Evolutionary conservation across 2,888 invertebrate species (phyloP), one percentile per base, ranked within the genome.

Genomic region (Abrostola triplasia): DNA sequence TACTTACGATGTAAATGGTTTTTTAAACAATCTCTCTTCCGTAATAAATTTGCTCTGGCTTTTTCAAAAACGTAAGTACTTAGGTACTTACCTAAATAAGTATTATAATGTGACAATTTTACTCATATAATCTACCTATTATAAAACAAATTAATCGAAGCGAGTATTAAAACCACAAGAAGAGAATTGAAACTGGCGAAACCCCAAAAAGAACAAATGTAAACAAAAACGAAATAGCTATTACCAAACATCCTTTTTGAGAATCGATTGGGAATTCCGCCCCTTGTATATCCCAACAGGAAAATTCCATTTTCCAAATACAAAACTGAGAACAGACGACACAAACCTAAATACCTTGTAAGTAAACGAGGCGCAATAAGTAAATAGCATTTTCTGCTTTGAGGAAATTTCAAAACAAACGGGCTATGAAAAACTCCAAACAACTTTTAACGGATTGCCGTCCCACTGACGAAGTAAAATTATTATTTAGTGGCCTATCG

Each of bases 361-460:
- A 92, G 92, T 90, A 93, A 93, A 92, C 92, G 92, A 92, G 88
- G 89, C 92, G 90, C 90, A 91, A 91, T 93, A 92, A 93, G 92
- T 91, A 92, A 92, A 93, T 93, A 92, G 86, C 88, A 84, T 88
- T 88, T 88, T 86, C 87, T 85, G 84, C 89, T 90, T 90, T 90
- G 90, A 88, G 84, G 81, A 78, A 88, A 88, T 88, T 89, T 88
- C 84, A 88, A 90, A 90, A 90, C 88, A 92, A 92, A 91, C 87
- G 86, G 82, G 73, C 85, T 87, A 85, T 89, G 86, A 87, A 90
- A 88, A 88, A 86, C 83, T 87, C 82, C 84, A 82, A 89, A 87
- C 87, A 88, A 90, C 88, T 88, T 89, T 88, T 84, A 88, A 85
- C 83, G 80, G 86, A 86, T 88, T 87, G 85, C 76, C 79, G 70